Conservation (phyloP, 2,797 vertebrate genomes). For the Sebastes nivosus region DNA sequence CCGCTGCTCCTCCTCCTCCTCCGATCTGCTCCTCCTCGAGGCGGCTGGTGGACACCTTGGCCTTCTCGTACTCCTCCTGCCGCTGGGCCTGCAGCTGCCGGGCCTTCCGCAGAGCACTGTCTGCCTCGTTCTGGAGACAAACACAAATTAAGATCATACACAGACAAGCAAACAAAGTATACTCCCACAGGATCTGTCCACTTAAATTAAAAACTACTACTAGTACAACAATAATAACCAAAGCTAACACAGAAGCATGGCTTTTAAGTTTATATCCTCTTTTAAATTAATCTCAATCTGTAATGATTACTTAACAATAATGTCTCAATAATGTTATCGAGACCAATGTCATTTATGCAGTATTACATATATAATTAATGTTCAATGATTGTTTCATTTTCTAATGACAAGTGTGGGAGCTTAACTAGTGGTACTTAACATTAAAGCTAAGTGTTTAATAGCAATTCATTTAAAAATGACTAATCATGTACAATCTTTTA, state of each 20-base stretch:
- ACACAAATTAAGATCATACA: background rate
- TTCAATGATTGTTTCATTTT: background rate
- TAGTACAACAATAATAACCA: background rate
- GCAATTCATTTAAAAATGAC: background rate
- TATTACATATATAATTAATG: background rate
- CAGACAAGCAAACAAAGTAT: background rate
- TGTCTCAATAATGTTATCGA: background rate
- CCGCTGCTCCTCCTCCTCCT: conserved; percentile 80
- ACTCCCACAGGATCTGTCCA: background rate
- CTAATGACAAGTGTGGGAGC: background rate
- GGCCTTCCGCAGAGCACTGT: conserved; percentile 90
- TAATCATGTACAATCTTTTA: background rate
- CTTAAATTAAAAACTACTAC: background rate
- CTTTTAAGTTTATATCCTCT: background rate
- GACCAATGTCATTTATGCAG: background rate
- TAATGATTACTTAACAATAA: background rate
- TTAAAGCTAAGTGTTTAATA: background rate
- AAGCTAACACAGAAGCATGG: background rate
- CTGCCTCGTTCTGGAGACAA: conserved; percentile 88
- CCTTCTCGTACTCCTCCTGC: conserved; percentile 95
- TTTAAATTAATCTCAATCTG: background rate
- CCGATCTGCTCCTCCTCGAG: conserved; percentile 90
- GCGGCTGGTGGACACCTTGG: conserved; percentile 89
- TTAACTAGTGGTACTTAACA: background rate
- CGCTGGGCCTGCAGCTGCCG: conserved; percentile 89